Evolutionary conservation across 30 jellyfish, hydroid and myxozoan genomes (phyloP), one percentile per base, ranked within the genome.

Genomic region (Mastigias papua): DNA sequence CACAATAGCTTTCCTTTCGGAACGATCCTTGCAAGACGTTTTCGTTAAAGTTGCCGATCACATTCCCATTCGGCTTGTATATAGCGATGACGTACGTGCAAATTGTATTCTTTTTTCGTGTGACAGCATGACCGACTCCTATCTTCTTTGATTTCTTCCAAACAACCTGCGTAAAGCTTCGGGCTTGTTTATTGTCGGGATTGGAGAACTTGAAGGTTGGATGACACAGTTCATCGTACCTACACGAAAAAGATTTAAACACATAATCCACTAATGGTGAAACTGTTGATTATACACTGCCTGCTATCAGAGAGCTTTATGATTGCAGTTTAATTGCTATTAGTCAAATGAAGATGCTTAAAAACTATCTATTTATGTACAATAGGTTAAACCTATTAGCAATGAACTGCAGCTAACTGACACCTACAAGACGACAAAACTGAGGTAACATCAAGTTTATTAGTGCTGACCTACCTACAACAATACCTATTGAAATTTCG

Each of bases 201-300:
- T 86, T 89, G 0, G 76, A 28, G 57, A 88, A 91, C 20, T 81
- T 82, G 76, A 95, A 95, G 27, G 66, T 50, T 17, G 95, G 95
- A 49, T 77, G 88, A 48, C 99, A 95, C 35, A 95, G 96, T 61
- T 90, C 96, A 78, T 95, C 89, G 73, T 95, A 95, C 99, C 99
- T 72, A 72, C 1, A 31, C 1, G 31, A 46, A 49, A 21, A 19
- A 54, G 6, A 21, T 54, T 57, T 57, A 6, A 57, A 23, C 7
- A 6, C 19, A 57, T 57, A 42, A 42, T 42, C 13, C 54, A 15
- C 13, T n/a, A n/a, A n/a, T n/a, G n/a, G n/a, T n/a, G n/a, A n/a
- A n/a, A n/a, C n/a, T n/a, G n/a, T n/a, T n/a, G n/a, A n/a, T n/a
- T n/a, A n/a, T n/a, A n/a, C n/a, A n/a, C n/a, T n/a, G n/a, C n/a